Base-by-base conservation (phyloP, 2,888 invertebrate genomes). In the Leptinotarsa tumamoca region DNA sequence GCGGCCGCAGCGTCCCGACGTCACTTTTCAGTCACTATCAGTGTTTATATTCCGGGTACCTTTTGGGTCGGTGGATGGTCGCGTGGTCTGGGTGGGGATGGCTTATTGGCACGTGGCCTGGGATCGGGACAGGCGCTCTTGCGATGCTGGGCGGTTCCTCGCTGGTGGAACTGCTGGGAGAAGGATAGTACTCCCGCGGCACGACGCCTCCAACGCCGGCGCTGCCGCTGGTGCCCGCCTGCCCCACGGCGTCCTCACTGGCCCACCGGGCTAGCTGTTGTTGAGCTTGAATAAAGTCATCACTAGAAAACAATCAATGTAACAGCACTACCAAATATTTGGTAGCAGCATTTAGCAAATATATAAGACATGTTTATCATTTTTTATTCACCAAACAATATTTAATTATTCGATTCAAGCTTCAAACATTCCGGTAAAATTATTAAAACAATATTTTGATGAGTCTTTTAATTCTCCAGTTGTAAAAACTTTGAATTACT, bases 281-380 rank as follows among this genome's bases (percentile, higher is more conserved):
- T 94, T 95, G 96, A 95, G 96, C 95, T 95, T 96, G 95, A 95
- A 95, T 95, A 95, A 95, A 96, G 93, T 95, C 95, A 95, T 95
- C 95, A 95, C 95, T 96, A 95, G 93, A 95, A 95, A 95, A 94
- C 79, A 94, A 94, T 93, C 93, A 93, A 92, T 92, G 92, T 92
- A 92, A 92, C 91, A 92, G 92, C 89, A 90, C 92, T 92, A 92
- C 92, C 85, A 86, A 82, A 75, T 49, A 68, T 54, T 74, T 72
- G 74, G 76, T 76, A 76, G 76, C 67, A 70, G 61, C 52, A 43
- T 73, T 71, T 58, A 68, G 68, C 27, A 13, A 54, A 2, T n/a
- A 51, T 51, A 50, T 14, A 50, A 23, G 15, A 21, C 14, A 23
- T 14, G 58, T 10, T 18, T 10, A 18, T 13, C 43, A 43, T 13